phyloP scores from a whole-genome alignment of 2,888 invertebrate genomes.

The Panzeria rudis region DNA sequence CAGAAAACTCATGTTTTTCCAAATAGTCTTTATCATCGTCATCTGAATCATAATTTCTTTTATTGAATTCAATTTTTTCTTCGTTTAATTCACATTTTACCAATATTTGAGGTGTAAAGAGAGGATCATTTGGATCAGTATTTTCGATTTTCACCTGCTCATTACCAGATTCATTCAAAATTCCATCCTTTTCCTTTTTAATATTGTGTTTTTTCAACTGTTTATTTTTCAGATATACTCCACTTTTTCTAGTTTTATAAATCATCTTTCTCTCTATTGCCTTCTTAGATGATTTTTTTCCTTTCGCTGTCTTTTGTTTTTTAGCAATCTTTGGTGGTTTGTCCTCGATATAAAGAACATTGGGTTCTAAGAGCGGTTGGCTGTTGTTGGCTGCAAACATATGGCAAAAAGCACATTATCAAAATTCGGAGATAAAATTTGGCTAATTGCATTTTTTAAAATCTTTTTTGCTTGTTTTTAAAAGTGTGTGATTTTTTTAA shows the following conservation, averaged over 20 bases:
- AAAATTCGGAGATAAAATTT: constrained; percentile 66
- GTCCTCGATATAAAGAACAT: constrained; percentile 66
- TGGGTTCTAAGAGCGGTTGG: constrained; percentile 61
- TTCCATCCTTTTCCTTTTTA: constrained; percentile 16
- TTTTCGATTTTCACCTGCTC: constrained; percentile 14
- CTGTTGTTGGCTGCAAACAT: constrained; percentile 68
- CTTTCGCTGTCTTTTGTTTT: constrained; percentile 40
- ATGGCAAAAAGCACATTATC: constrained; percentile 72
- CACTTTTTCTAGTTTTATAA: constrained; percentile 18
- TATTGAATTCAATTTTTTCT: constrained; percentile 50
- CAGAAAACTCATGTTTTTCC: constrained; percentile 32
- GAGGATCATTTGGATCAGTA: constrained; percentile 55
- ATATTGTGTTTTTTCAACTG: constrained; percentile 7
- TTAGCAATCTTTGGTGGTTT: constrained; percentile 65
- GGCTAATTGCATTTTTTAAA: constrained; percentile 41
- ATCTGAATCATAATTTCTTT: constrained; percentile 6
- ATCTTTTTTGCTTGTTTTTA: constrained; percentile 30
- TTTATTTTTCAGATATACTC: neutral
- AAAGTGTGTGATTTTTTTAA: neutral
- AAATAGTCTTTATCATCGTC: constrained; percentile 24
- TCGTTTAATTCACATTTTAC: constrained; percentile 52
- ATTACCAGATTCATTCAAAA: neutral
- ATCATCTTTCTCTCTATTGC: constrained; percentile 11
- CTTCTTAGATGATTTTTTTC: constrained; percentile 24
- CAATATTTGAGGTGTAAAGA: constrained; percentile 50